Evolutionary conservation across 2,888 invertebrate species (phyloP), one percentile per base, ranked within the genome.

Genomic region (Oasisia sp.): DNA sequence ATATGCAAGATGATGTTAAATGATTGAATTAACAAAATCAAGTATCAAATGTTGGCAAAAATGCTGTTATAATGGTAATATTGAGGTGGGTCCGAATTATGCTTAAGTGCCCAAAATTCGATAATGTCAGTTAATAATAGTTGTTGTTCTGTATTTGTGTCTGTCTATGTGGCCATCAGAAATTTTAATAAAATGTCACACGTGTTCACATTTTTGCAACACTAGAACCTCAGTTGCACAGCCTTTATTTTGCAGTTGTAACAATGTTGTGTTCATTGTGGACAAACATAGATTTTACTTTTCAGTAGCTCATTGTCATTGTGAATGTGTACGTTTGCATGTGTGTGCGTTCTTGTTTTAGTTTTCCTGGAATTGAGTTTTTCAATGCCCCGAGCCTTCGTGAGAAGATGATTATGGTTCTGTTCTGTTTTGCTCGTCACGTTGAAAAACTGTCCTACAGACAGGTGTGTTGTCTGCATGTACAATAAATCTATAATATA

Each of bases 331-430:
- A 50, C 27, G 27, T n/a, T 7, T 74, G 74, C 27, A 27, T 74
- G 74, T 74, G 74, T 74, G 27, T 74, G 74, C 74, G 4, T 89
- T 91, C 93, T 92, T n/a, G 45, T 95, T 95, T 93, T 95, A 97
- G 97, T 93, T 98, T 98, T 96, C 98, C 98, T 0, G 98, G 98
- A 93, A 97, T 98, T 93, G 97, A 97, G 93, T 98, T 98, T 96
- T 98, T 98, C 95, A 97, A 98, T 92, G 97, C 97, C 91, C 96
- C 97, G n/a, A 95, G 97, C 45, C 97, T 98, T 32, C 98, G 98
- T 95, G 97, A 97, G 94, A 96, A 97, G 94, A 98, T 98, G 98
- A 97, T 97, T 96, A 96, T 97, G 97, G 93, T 97, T 97, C 95
- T 97, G 92, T 97, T 97, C 94, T 97, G 97, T 93, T 97, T 97